Percentiles rank a stretch among this genome's conserved stretches.
Evolutionary conservation across 1,140 invertebrate species (phyloP).

Genomic region (Neotoxoptera formosana): DNA sequence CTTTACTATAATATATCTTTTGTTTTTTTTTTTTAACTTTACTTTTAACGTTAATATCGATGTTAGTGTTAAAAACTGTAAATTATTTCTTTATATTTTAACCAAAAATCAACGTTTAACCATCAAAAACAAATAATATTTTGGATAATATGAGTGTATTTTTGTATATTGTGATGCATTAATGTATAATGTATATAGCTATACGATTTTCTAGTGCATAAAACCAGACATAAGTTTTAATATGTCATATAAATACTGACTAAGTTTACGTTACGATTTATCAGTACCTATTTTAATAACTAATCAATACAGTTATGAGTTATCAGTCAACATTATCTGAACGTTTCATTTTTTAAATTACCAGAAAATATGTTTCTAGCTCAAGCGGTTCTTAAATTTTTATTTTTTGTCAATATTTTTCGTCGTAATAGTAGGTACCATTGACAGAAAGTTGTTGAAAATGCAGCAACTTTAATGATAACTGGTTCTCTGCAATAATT

Average conservation of each 20-base stretch:
- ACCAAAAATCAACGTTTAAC: background rate
- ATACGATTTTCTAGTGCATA: too few relatives aligned
- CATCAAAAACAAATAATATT: background rate
- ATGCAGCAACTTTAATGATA: background rate
- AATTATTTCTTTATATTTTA: background rate
- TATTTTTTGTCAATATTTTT: background rate
- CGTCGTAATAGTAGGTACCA: too few relatives aligned
- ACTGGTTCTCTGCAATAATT: background rate
- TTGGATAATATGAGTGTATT: too few relatives aligned
- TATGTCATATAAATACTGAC: too few relatives aligned
- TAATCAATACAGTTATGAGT: background rate
- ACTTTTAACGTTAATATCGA: background rate
- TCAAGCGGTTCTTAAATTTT: background rate
- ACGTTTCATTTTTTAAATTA: background rate
- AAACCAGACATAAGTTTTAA: too few relatives aligned
- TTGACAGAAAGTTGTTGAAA: background rate
- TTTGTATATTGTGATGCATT: too few relatives aligned
- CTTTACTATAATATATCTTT: too few relatives aligned
- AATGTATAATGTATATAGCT: too few relatives aligned
- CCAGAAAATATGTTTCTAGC: background rate
- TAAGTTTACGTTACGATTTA: too few relatives aligned
- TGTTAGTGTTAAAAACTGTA: background rate
- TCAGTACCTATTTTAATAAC: background rate
- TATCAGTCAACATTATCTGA: background rate
- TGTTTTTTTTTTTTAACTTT: background rate